Conservation (phyloP, 2,113 vertebrate genomes). For the Rhombomys opimus region DNA sequence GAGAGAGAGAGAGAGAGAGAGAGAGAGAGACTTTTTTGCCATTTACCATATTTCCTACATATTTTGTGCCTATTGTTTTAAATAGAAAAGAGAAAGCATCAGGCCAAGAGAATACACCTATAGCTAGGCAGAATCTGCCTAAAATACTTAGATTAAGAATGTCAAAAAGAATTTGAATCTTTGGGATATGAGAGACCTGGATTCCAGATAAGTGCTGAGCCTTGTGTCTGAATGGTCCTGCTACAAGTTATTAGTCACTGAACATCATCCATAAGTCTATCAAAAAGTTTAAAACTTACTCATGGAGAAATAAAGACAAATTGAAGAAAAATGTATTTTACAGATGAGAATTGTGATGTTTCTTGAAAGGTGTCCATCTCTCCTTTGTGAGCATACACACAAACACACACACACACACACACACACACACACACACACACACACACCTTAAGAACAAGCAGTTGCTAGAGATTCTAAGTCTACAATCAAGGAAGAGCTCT, state of each 20-base stretch:
- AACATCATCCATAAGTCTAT: not conserved
- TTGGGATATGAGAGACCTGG: not conserved
- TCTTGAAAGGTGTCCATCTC: not conserved
- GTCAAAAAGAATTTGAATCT: not conserved
- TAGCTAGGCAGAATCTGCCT: not conserved
- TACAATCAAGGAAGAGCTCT: not conserved
- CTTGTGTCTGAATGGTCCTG: not conserved
- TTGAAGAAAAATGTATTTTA: not conserved
- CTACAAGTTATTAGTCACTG: not conserved
- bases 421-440: too few relatives aligned
- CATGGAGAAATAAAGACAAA: not conserved
- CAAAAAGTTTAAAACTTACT: not conserved
- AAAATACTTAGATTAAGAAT: not conserved
- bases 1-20: too few relatives aligned
- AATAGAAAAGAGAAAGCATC: not conserved
- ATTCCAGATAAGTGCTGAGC: not conserved
- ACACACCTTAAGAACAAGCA: not conserved
- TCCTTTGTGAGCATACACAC: not conserved
- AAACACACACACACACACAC: not conserved
- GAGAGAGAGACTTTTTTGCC: constrained; percentile 4
- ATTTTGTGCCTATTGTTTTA: constrained; percentile 32
- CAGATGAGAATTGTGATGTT: not conserved
- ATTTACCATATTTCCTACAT: not conserved
- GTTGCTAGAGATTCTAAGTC: not conserved
- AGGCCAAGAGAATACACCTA: not conserved